Evolutionary conservation across 2,888 invertebrate genomes (phyloP), one percentile per base, ranked within the genome.

Genomic region (Temnothorax ravouxi): DNA sequence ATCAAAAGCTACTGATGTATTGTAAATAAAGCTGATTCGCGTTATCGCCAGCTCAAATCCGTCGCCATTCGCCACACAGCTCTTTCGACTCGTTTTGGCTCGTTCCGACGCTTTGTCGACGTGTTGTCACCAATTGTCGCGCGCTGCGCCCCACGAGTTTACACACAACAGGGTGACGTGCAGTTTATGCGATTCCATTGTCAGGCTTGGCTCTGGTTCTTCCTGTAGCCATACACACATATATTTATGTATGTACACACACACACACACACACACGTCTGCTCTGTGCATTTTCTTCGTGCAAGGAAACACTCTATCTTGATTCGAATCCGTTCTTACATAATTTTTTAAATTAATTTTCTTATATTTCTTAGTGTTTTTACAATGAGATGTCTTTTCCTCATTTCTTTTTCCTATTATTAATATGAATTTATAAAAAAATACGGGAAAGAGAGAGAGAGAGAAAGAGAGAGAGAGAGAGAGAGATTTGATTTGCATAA

Each of bases 81-180:
- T 81, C 87, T 89, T 90, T 91, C 75, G 82, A 71, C 82, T 79
- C 83, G 85, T 88, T 91, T 91, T 88, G 88, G 85, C 90, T 90
- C 89, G 90, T 91, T 91, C 88, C 87, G 86, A 80, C 84, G 88
- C 89, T 91, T 92, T 92, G 91, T 92, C 91, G 91, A 92, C 89
- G 89, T 92, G 92, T 94, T 94, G 93, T 94, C 92, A 92, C 91
- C 93, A 91, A 93, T 93, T 92, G 93, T 93, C 92, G 92, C 90
- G 91, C 91, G 87, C 87, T 91, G 92, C 89, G 93, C 93, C 93
- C 93, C 91, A 93, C 89, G 92, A 93, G 93, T 94, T 94, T 94
- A 93, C 92, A 93, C 92, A 93, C 93, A 94, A 94, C 93, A 93
- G 93, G 91, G 90, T 93, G 92, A 93, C 91, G 87, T 88, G 91